A percentile compares a stretch with the other conserved stretches of the same genome.
phyloP scores from a whole-genome alignment of 2,113 vertebrate genomes.

The Benitochromis conjunctus region DNA sequence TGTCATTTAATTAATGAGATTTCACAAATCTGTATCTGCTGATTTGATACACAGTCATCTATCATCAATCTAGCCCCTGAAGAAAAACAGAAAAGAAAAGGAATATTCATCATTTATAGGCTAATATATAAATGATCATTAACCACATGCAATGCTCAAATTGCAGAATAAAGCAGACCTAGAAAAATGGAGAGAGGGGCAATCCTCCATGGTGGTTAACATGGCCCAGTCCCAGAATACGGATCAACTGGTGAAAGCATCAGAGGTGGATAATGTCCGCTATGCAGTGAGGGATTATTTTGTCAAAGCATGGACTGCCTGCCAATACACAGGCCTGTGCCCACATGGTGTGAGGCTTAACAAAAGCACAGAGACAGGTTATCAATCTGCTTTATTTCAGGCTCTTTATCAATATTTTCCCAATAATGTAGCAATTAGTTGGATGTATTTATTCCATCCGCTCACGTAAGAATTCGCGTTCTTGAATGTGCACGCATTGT shows the following conservation, averaged over 20 bases:
- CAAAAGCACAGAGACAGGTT: constrained; percentile 48
- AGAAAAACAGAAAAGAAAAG: neutral
- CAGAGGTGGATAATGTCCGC: constrained; percentile 47
- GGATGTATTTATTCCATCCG: neutral
- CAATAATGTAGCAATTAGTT: neutral
- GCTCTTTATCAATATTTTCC: neutral
- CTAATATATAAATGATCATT: constrained; percentile 20
- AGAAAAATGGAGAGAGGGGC: constrained; percentile 4
- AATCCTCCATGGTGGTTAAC: constrained; percentile 18
- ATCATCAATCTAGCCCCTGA: constrained; percentile 5
- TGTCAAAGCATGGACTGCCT: constrained; percentile 52
- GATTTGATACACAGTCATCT: constrained; percentile 15
- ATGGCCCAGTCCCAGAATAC: constrained; percentile 24
- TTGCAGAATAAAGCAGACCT: constrained; percentile 14
- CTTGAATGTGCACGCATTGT: neutral
- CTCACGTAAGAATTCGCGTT: neutral
- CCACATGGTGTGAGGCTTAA: constrained; percentile 38
- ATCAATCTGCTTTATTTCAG: constrained; percentile 15
- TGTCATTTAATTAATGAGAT: constrained; percentile 27
- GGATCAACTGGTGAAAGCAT: constrained; percentile 46
- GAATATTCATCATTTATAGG: constrained; percentile 3
- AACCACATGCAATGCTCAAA: constrained; percentile 27
- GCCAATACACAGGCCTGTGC: constrained; percentile 44
- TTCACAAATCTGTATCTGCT: constrained; percentile 15
- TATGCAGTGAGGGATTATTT: constrained; percentile 56